Conservation (phyloP, 1,140 invertebrate genomes). For the Tetramorium simillimum region DNA sequence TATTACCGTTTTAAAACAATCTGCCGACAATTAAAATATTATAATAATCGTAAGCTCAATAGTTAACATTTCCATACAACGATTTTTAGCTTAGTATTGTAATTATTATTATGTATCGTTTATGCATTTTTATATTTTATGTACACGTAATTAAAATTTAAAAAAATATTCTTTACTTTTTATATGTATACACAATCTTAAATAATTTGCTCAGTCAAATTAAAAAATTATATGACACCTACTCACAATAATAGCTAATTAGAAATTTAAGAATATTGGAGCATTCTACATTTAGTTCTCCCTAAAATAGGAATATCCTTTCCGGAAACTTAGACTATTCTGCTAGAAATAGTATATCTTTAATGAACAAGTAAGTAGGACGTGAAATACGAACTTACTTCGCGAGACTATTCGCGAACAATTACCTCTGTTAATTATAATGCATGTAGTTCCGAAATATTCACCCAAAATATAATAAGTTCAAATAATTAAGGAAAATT, state of each 20-base stretch:
- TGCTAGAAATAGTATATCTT: slow-evolving; percentile 10
- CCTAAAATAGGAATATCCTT: neutral
- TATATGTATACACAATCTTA: neutral
- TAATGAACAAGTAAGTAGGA: slow-evolving; percentile 17
- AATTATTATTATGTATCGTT: neutral
- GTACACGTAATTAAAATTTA: neutral
- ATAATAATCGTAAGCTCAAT: neutral
- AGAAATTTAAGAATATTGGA: neutral
- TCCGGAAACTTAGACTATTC: neutral
- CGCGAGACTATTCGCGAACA: neutral
- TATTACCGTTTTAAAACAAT: neutral
- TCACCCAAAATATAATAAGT: neutral
- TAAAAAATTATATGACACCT: neutral
- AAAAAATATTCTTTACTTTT: too few species aligned
- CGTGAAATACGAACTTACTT: neutral
- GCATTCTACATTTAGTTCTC: neutral
- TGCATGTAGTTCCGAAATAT: neutral
- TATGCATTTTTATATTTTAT: neutral
- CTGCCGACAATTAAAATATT: slow-evolving; percentile 3
- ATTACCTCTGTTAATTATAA: slow-evolving; percentile 31
- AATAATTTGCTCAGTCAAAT: neutral
- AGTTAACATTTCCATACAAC: neutral
- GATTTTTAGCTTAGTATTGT: neutral
- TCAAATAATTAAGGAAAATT: neutral
- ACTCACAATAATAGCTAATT: neutral